A percentile compares a stretch with the other conserved stretches of the same genome.
Evolutionary conservation across 37 sponge, comb jelly and placozoan genomes (phyloP).

Genomic region (Chondrilla cf. caribensis): DNA sequence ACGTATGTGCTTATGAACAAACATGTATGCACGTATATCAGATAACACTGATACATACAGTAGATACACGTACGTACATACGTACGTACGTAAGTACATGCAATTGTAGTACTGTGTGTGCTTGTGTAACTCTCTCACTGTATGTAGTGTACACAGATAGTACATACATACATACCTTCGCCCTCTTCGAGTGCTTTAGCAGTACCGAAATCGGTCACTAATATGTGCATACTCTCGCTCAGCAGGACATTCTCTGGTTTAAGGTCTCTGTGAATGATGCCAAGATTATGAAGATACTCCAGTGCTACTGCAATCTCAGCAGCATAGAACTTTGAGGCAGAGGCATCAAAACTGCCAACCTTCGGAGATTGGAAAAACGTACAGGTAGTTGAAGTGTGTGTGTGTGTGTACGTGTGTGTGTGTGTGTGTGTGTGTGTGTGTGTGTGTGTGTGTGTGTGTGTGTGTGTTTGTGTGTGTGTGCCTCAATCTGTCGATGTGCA

Average conservation of each 20-base stretch:
- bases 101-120: neutral
- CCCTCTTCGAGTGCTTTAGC: conserved; percentile 80
- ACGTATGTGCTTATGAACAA: neutral
- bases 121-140: neutral
- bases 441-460: neutral
- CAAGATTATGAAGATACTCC: conserved; percentile 81
- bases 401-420: neutral
- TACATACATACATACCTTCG: conserved; percentile 34
- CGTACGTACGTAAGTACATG: neutral
- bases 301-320: conserved; percentile 90
- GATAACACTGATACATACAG: neutral
- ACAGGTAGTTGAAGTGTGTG: neutral
- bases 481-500: neutral
- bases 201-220: conserved; percentile 95
- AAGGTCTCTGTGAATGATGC: conserved; percentile 92
- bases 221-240: conserved; percentile 82
- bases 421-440: neutral
- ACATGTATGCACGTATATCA: neutral
- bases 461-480: neutral
- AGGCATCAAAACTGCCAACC: conserved; percentile 90
- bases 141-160: neutral
- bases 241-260: conserved; percentile 97
- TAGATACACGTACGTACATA: neutral
- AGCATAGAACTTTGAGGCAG: conserved; percentile 80
- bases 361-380: conserved; percentile 2